Evolutionary conservation across 1,140 invertebrate species (phyloP).

Genomic region (Bilobella aurantiaca): DNA sequence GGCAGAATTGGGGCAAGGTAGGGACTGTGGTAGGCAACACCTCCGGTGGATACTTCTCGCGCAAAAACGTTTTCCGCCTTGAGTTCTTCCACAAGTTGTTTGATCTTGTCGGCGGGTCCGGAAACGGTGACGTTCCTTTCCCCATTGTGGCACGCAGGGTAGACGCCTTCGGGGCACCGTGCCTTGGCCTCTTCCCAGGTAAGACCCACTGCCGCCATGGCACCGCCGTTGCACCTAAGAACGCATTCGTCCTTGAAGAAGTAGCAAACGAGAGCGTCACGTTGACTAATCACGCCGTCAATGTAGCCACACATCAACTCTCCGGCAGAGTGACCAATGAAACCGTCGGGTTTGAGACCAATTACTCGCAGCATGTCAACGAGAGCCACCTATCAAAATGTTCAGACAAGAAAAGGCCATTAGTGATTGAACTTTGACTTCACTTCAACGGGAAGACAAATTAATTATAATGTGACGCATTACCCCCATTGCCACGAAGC

Average conservation of each 20-base stretch:
- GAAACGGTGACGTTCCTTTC: constrained; percentile 86
- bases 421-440: background rate
- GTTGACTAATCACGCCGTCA: constrained; percentile 68
- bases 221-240: constrained; percentile 43
- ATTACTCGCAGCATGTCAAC: constrained; percentile 62
- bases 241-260: constrained; percentile 51
- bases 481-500: constrained; percentile 11
- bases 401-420: constrained; percentile 66
- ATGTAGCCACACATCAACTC: constrained; percentile 83
- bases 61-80: constrained; percentile 73
- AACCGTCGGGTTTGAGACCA: constrained; percentile 65
- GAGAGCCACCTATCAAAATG: constrained; percentile 79
- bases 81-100: constrained; percentile 60
- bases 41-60: constrained; percentile 75
- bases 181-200: constrained; percentile 72
- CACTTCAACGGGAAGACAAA: too few relatives aligned
- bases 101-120: constrained; percentile 61
- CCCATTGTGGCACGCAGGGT: constrained; percentile 70
- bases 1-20: constrained; percentile 10
- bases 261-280: constrained; percentile 70
- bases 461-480: background rate
- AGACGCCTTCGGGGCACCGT: constrained; percentile 55
- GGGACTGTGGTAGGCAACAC: constrained; percentile 72
- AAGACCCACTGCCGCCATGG: constrained; percentile 54
- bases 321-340: constrained; percentile 76